Percentiles rank a stretch among this genome's conserved stretches.
Conservation (phyloP, 2,888 invertebrate genomes). For the Nomada ferruginata region DNA sequence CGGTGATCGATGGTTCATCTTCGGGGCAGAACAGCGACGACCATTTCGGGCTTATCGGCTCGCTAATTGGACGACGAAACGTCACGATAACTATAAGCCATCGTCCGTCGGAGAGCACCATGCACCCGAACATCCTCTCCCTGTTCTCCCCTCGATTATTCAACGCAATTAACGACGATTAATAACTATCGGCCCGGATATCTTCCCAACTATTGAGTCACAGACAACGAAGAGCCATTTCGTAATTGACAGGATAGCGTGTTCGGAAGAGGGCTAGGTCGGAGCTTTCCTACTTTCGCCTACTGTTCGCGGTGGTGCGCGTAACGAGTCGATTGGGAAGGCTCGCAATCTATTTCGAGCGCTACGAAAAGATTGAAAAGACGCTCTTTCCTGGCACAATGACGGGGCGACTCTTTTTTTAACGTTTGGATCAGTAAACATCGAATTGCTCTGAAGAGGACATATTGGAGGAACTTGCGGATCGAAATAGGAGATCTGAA, state of each 20-base stretch:
- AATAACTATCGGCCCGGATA: slow-evolving; percentile 39
- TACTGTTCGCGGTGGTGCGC: neutral
- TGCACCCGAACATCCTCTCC: neutral
- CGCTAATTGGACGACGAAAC: slow-evolving; percentile 61
- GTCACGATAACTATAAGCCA: slow-evolving; percentile 51
- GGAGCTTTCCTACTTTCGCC: neutral
- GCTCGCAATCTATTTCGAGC: too few relatives aligned
- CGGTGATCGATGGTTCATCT: slow-evolving; percentile 49
- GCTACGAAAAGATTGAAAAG: too few relatives aligned
- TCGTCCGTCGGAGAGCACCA: slow-evolving; percentile 28
- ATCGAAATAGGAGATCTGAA: too few relatives aligned
- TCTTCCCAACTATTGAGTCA: neutral
- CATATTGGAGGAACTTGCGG: too few relatives aligned
- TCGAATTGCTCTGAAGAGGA: too few relatives aligned
- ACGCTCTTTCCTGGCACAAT: too few relatives aligned
- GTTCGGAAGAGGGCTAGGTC: neutral
- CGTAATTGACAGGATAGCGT: neutral
- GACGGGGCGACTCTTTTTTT: too few relatives aligned
- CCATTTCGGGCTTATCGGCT: slow-evolving; percentile 41
- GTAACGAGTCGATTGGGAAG: too few relatives aligned
- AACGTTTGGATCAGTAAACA: too few relatives aligned
- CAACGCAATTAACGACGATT: slow-evolving; percentile 56
- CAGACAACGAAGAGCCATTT: too few relatives aligned
- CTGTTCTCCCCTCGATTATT: slow-evolving; percentile 35
- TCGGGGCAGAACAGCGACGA: slow-evolving; percentile 26